Evolutionary conservation across 2,113 vertebrate genomes (phyloP).

Genomic region (Fukomys damarensis): DNA sequence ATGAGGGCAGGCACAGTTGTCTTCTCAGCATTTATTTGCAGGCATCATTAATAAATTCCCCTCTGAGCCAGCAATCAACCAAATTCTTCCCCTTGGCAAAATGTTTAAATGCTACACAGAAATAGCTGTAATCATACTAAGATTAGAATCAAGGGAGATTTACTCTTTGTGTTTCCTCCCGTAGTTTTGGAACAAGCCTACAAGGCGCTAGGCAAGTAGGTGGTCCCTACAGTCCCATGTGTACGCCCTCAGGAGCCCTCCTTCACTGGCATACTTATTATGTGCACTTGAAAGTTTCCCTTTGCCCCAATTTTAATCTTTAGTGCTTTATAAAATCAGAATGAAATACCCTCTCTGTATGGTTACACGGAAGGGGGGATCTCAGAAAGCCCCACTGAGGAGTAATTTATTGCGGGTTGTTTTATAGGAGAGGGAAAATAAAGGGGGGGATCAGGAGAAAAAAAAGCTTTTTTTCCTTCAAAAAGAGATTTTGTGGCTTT

Average conservation of each 20-base stretch:
- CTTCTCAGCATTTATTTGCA: slow-evolving; percentile 55
- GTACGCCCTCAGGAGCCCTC: slow-evolving; percentile 36
- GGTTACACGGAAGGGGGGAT: slow-evolving; percentile 37
- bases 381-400: slow-evolving; percentile 57
- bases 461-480: slow-evolving; percentile 77
- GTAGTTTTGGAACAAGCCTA: slow-evolving; percentile 36
- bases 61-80: slow-evolving; percentile 64
- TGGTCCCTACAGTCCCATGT: not conserved
- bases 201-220: not conserved
- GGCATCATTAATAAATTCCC: slow-evolving; percentile 47
- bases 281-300: slow-evolving; percentile 69
- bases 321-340: slow-evolving; percentile 75
- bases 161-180: slow-evolving; percentile 31
- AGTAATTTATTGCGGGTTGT: slow-evolving; percentile 79
- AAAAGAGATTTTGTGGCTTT: slow-evolving; percentile 85
- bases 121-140: slow-evolving; percentile 59
- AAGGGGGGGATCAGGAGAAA: slow-evolving; percentile 31
- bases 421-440: slow-evolving; percentile 60
- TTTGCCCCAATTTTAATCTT: slow-evolving; percentile 69
- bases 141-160: slow-evolving; percentile 64
- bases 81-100: slow-evolving; percentile 61
- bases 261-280: slow-evolving; percentile 64
- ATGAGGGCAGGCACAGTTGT: not conserved
- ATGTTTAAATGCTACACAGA: slow-evolving; percentile 58
- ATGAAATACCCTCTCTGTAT: slow-evolving; percentile 55